phyloP scores from a whole-genome alignment of 2,888 invertebrate species.

The Patella depressa region DNA sequence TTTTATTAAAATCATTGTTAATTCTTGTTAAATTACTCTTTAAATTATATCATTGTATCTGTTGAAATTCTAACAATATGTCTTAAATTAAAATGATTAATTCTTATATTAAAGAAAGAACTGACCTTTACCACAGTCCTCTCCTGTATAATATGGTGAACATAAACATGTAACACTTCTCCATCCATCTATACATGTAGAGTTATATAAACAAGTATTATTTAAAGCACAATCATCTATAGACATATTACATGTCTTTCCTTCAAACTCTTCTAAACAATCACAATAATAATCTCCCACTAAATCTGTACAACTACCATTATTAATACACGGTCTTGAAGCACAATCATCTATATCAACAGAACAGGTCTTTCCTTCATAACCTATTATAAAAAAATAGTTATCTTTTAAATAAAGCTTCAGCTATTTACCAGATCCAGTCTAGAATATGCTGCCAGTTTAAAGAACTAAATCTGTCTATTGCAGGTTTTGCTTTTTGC shows the following conservation, averaged over 20 bases:
- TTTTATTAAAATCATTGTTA: no score
- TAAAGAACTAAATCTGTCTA: no score
- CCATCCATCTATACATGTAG: slow-evolving; percentile 48
- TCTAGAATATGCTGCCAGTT: no score
- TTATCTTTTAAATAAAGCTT: slow-evolving; percentile 22
- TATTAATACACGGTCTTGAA: slow-evolving; percentile 49
- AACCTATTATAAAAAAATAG: slow-evolving; percentile 37
- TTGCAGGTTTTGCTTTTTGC: no score
- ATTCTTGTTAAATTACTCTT: no score
- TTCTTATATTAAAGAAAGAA: neutral
- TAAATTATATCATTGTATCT: no score
- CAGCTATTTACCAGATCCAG: slow-evolving; percentile 3
- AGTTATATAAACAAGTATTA: slow-evolving; percentile 56
- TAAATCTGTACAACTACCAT: slow-evolving; percentile 44
- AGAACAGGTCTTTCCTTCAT: slow-evolving; percentile 40
- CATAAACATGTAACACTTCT: slow-evolving; percentile 46
- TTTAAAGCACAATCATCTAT: slow-evolving; percentile 40
- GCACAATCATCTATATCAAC: slow-evolving; percentile 41
- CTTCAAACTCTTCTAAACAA: slow-evolving; percentile 52
- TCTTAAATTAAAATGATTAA: no score
- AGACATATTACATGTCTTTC: slow-evolving; percentile 45
- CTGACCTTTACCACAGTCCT: slow-evolving; percentile 61
- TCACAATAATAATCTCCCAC: slow-evolving; percentile 38
- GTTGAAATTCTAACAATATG: no score
- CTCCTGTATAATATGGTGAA: slow-evolving; percentile 48